Conservation (phyloP, 1,140 invertebrate genomes). For the Musca domestica region DNA sequence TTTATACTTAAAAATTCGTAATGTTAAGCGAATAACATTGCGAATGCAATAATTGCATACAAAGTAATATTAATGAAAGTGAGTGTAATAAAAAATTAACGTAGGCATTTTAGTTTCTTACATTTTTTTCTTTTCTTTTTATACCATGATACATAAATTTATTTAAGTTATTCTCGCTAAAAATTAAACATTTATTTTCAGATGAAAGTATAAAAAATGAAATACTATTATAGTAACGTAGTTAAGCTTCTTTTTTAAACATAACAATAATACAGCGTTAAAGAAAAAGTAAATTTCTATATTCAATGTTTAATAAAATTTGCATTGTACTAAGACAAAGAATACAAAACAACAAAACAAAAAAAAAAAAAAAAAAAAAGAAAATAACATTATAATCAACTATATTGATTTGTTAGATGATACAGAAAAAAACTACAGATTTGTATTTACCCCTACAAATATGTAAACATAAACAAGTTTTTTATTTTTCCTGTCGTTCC, state of each 20-base stretch:
- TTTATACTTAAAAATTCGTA: no score
- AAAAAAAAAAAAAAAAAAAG: not conserved
- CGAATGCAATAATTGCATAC: no score
- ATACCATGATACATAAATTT: no score
- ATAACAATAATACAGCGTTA: constrained; percentile 1
- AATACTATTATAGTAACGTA: not conserved
- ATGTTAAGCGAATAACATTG: no score
- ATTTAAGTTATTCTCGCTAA: no score
- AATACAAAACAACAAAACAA: constrained; percentile 11
- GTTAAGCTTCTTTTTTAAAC: constrained; percentile 19
- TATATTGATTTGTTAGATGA: constrained; percentile 19
- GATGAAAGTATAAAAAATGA: no score
- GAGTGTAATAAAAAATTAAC: no score
- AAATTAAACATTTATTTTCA: no score
- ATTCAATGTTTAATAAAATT: constrained; percentile 7
- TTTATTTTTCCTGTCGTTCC: no score
- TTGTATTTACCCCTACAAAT: constrained; percentile 8
- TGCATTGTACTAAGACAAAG: constrained; percentile 1
- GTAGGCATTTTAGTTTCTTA: no score
- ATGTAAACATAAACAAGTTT: no score
- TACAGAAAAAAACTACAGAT: constrained; percentile 1
- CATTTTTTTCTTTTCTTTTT: not conserved
- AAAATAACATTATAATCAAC: constrained; percentile 1
- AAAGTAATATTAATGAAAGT: no score
- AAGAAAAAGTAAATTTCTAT: not conserved